Base-by-base conservation (phyloP, 2,888 invertebrate genomes). In the Nemurella pictetii region DNA sequence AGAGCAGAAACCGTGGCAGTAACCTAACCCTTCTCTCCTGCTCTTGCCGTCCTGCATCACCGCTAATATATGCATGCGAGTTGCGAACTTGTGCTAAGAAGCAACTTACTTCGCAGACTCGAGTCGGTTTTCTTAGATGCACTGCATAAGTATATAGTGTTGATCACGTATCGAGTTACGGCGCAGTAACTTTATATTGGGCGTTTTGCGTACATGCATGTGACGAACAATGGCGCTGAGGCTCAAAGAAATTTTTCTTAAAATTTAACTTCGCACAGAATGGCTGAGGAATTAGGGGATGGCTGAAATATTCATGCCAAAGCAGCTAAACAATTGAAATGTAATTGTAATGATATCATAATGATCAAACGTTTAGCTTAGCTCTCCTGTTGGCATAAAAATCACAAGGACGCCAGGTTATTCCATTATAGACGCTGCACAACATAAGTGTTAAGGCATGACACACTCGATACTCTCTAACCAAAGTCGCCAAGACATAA, bases 11-110 rank as follows among this genome's bases (percentile, higher is more conserved):
- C 82, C 72, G 72, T 82, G 26, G 29, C 28, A 30, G 82, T 82
- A 82, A 82, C 72, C 36, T 82, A 72, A 82, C 82, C 82, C 82
- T 82, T 72, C 80, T 27, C 83, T 74, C 74, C n/a, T 28, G 74
- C 83, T 15, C 12, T 4, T 75, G 0, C 83, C 32, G 72, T 83
- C 83, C 75, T 74, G 29, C 25, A 28, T 3, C 73, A n/a, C 72
- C 29, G 35, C 27, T 75, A 75, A 75, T 75, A 26, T 26, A 75
- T 75, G 75, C 75, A 75, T 26, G 55, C 12, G 55, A 55, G 55
- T 55, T 26, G 28, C 26, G 75, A 75, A 75, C 75, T 28, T 26
- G 27, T n/a, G 75, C 7, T 27, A 75, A 75, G 75, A 55, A 55
- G 55, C 55, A 55, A 55, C 55, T 55, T 55, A 55, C 55, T 55